Evolutionary conservation across 1,140 invertebrate species (phyloP), one percentile per base, ranked within the genome.

Genomic region (Cotesia chilonis): DNA sequence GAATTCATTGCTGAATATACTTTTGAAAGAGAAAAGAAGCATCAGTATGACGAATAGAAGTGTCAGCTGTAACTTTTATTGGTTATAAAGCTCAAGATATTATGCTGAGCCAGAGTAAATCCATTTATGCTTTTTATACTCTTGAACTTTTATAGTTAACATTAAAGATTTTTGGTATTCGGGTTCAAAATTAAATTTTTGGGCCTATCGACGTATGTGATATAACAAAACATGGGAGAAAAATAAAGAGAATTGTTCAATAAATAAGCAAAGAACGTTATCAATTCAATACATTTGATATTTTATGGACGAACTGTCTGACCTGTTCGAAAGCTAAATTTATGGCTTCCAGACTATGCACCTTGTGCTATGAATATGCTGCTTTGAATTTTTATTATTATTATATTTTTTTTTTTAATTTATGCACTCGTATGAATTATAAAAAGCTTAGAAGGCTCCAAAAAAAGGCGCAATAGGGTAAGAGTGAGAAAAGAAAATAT

Each of bases 11-110:
- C 35, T 4, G 14, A 14, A 57, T 52, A 14, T 35, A 68, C 57
- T 35, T 59, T 55, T 28, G 28, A 28, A 28, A 28, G 10, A 17
- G 14, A 47, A 72, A 55, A 64, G 52, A 61, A 7, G 54, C 70
- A 73, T 73, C 72, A 73, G 72, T 35, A 47, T 51, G 72, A 75
- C 75, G 73, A 76, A 75, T 69, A 77, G 76, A 80, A 80, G 81
- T 80, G 79, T 80, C 81, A 81, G 81, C 80, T 82, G 78, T 83
- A 83, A 83, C 78, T 83, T 83, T 83, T 83, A 83, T 83, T 76
- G 82, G 80, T 83, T 83, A 81, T 83, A 83, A 83, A 82, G 82
- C 81, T 77, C 74, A 76, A 72, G 80, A 82, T 83, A 83, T 83
- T 83, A 81, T 79, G 76, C 80, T 71, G 76, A 76, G 77, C 75